Base-by-base conservation (phyloP, 30 jellyfish, hydroid and myxozoan genomes). In the Sanderia malayensis region DNA sequence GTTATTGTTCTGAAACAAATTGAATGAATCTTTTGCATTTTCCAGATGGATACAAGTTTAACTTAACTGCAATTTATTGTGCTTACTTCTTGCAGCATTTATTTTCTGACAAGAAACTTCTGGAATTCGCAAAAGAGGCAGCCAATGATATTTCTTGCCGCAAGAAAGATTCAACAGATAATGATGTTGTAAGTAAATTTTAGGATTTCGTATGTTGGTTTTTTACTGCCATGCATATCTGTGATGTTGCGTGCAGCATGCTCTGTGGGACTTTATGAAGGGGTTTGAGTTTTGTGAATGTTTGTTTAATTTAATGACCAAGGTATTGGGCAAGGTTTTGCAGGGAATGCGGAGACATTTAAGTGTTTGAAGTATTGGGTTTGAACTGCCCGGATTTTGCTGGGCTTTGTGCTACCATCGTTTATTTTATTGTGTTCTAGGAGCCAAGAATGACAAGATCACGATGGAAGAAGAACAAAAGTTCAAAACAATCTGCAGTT, bases 381-480 rank as follows among this genome's bases (percentile, higher is more conserved):
- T n/a, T n/a, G n/a, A n/a, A n/a, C n/a, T n/a, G n/a, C n/a, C n/a
- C n/a, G n/a, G n/a, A n/a, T n/a, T n/a, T n/a, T n/a, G n/a, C n/a
- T n/a, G n/a, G n/a, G n/a, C n/a, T n/a, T n/a, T n/a, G n/a, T n/a
- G n/a, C n/a, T n/a, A n/a, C n/a, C n/a, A n/a, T n/a, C n/a, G n/a
- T n/a, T n/a, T n/a, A n/a, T n/a, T n/a, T n/a, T n/a, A n/a, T n/a
- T n/a, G n/a, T n/a, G n/a, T n/a, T 31, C n/a, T 66, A 79, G 92
- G 92, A 53, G 31, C 63, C 77, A 31, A 86, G 81, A 49, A 31
- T 87, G 44, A 87, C 96, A 57, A 77, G 96, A 27, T 79, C 92
- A 57, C 67, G 46, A 58, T 79, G 83, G 71, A 67, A 58, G 71
- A 24, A 34, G 71, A 57, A 32, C 10, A 74, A 74, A 21, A 17